Evolutionary conservation across 1,140 invertebrate genomes (phyloP).

Genomic region (Hesperophylax magnus): DNA sequence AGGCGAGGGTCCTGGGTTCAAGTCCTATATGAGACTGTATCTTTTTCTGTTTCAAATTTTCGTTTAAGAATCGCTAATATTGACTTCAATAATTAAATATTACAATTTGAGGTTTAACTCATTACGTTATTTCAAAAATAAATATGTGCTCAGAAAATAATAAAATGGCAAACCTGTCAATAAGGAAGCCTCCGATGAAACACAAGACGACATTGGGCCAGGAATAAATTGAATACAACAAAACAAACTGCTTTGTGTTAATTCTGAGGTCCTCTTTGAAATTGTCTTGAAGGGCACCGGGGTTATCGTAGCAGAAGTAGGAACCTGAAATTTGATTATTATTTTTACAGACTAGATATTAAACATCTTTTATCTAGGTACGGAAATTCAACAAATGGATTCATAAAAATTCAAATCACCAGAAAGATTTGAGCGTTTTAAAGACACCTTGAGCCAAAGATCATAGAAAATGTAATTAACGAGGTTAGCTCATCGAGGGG

Average conservation of each 20-base stretch:
- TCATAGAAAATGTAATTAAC: too few species aligned
- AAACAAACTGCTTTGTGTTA: conserved; percentile 86
- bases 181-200: conserved; percentile 95
- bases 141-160: too few species aligned
- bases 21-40: too few species aligned
- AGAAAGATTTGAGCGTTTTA: not conserved
- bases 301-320: conserved; percentile 99
- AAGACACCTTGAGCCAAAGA: not conserved
- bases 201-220: conserved; percentile 98
- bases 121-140: too few species aligned
- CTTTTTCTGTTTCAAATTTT: too few species aligned
- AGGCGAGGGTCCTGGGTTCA: too few species aligned
- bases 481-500: too few species aligned
- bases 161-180: conserved; percentile 79
- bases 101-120: too few species aligned
- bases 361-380: not conserved
- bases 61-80: too few species aligned
- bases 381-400: too few species aligned
- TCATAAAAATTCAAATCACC: not conserved
- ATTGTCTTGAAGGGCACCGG: conserved; percentile 90
- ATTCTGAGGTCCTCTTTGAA: conserved; percentile 89
- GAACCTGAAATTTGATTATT: conserved; percentile 78
- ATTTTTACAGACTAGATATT: not conserved
- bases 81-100: too few species aligned
- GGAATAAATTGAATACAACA: conserved; percentile 95